Evolutionary conservation across 2,888 invertebrate species (phyloP), one percentile per base, ranked within the genome.

Genomic region (Lasiommata megera): DNA sequence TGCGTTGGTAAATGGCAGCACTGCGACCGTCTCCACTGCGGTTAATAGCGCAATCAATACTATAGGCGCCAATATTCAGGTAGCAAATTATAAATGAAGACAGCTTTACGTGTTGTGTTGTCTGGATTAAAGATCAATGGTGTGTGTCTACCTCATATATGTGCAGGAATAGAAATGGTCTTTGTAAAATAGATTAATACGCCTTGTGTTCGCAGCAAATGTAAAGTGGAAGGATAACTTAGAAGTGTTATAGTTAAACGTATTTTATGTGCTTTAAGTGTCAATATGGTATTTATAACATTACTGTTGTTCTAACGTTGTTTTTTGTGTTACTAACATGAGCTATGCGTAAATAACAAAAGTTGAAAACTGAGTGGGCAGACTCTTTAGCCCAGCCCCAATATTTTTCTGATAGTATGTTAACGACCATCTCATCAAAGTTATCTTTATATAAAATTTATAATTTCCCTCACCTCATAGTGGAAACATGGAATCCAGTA

Each of bases 1-100:
- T 31, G 79, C 84, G 37, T 74, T 80, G 18, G 66, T 90, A 60
- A 85, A 85, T 63, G 79, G 84, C 17, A 75, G 82, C 23, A 66
- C 86, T 0, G 63, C 60, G 6, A 69, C 77, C 8, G 67, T 84
- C 7, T 82, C 88, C 5, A 77, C 69, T 0, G 84, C 83, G 0
- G 74, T 89, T 36, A 85, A 89, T 68, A 80, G 79, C 65, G 81
- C 82, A 41, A 80, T 88, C 64, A 84, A 85, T 67, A 88, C 89
- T 2, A 12, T 89, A 40, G 87, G 88, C 74, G 73, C 75, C 54
- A 88, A 86, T 65, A 63, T 90, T 38, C 75, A 89, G 89, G 89
- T 90, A 90, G 62, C 40, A 5, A 29, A 29, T 14, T 8, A 12
- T 11, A 14, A 28, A 1, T 16, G 18, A 34, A 31, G n/a, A 18